Percentiles rank a stretch among this genome's conserved stretches.
phyloP scores from a whole-genome alignment of 1,140 invertebrate species.

The Caenorhabditis tropicalis region DNA sequence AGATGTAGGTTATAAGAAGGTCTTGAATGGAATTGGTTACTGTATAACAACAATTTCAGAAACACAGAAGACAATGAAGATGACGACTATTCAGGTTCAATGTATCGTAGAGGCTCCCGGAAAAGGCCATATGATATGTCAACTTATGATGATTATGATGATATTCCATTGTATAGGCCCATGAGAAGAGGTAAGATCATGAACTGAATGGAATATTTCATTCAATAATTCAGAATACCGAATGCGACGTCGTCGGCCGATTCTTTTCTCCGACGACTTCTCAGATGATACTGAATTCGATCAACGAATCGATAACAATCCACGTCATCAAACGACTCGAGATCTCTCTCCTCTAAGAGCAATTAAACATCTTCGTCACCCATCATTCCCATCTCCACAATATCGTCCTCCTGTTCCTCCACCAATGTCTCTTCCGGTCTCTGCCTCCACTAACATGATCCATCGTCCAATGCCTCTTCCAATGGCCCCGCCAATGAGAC shows the following conservation, averaged over 20 bases:
- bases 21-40: not conserved
- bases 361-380: not conserved
- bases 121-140: slow-evolving; percentile 28
- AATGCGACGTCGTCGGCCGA: slow-evolving; percentile 9
- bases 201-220: too few species aligned
- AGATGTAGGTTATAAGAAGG: not conserved
- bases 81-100: not conserved
- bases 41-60: slow-evolving; percentile 16
- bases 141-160: slow-evolving; percentile 24
- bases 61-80: not conserved
- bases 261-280: not conserved
- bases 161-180: slow-evolving; percentile 35
- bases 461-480: not conserved
- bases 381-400: not conserved
- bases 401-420: not conserved
- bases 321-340: not conserved
- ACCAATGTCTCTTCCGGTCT: not conserved
- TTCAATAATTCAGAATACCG: not conserved
- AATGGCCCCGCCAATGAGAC: not conserved
- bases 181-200: slow-evolving; percentile 28
- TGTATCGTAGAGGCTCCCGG: not conserved
- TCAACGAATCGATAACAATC: not conserved
- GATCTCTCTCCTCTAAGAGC: not conserved
- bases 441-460: not conserved
- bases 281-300: not conserved